Conservation (phyloP, 2,113 vertebrate species). For the Notothenia rossii region DNA sequence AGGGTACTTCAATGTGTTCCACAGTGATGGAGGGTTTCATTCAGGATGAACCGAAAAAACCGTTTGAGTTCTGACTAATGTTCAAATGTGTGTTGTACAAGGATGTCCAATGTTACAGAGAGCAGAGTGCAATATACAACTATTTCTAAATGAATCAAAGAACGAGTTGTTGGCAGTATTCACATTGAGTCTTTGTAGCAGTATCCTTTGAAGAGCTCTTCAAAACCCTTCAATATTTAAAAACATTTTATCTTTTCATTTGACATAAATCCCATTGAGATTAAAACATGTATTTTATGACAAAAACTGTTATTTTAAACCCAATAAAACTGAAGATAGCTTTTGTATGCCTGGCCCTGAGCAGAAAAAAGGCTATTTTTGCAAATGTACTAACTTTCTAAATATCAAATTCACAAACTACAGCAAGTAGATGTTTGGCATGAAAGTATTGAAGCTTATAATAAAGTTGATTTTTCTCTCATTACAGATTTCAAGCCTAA, state of each 20-base stretch:
- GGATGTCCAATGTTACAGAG: background rate
- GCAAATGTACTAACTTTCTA: background rate
- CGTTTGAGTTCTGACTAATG: background rate
- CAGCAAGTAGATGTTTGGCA: too few relatives aligned
- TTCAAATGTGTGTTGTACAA: background rate
- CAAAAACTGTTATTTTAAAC: too few relatives aligned
- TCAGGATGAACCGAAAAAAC: background rate
- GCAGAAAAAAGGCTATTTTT: background rate
- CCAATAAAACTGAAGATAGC: too few relatives aligned
- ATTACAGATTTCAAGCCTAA: slow-evolving; percentile 57
- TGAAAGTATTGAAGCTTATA: too few relatives aligned
- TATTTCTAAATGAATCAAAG: background rate
- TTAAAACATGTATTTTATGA: too few relatives aligned
- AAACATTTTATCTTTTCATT: too few relatives aligned
- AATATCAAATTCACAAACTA: background rate
- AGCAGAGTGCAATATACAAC: background rate
- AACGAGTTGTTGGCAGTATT: background rate
- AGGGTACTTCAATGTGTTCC: background rate
- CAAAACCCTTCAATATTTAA: too few relatives aligned
- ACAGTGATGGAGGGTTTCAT: background rate
- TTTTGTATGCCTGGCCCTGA: background rate
- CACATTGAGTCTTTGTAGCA: background rate
- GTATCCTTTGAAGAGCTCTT: too few relatives aligned
- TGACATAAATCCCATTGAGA: too few relatives aligned
- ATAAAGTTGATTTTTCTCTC: slow-evolving; percentile 16